Evolutionary conservation across 2,797 vertebrate genomes (phyloP).

Genomic region (Hybognathus amarus): DNA sequence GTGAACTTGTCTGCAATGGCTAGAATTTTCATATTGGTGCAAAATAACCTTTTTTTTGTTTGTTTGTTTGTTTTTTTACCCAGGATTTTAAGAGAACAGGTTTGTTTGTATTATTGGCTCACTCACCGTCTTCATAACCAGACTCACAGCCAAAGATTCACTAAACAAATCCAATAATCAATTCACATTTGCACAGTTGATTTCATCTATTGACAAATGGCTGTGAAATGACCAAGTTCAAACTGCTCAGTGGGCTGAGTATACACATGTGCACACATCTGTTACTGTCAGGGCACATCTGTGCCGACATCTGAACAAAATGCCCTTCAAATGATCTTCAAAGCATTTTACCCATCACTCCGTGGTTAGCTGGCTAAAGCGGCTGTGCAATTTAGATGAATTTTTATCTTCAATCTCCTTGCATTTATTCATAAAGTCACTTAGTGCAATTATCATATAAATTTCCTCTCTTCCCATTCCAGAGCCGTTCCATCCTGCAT

Average conservation of each 20-base stretch:
- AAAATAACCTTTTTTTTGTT: neutral
- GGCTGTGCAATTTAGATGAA: constrained; percentile 47
- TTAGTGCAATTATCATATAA: constrained; percentile 65
- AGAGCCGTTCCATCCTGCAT: constrained; percentile 40
- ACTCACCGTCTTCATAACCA: neutral
- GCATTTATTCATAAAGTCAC: constrained; percentile 64
- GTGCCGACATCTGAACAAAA: constrained; percentile 37
- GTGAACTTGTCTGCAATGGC: neutral
- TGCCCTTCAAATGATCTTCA: constrained; percentile 59
- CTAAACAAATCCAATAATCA: constrained; percentile 15
- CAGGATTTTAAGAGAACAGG: neutral
- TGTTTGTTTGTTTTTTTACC: too few species aligned
- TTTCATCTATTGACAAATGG: constrained; percentile 9
- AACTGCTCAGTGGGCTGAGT: constrained; percentile 18
- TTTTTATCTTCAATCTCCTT: constrained; percentile 59
- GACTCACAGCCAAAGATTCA: neutral
- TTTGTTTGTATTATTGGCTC: neutral
- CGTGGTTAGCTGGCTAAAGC: constrained; percentile 46
- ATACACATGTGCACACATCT: constrained; percentile 54
- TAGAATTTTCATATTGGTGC: neutral
- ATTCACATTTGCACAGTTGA: constrained; percentile 13
- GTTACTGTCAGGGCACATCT: constrained; percentile 48
- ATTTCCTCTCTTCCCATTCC: constrained; percentile 53
- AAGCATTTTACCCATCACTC: constrained; percentile 56
- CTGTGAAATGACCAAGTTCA: constrained; percentile 48